phyloP scores from a whole-genome alignment of 1,140 invertebrate genomes.

The Drosophila lacteicornis region DNA sequence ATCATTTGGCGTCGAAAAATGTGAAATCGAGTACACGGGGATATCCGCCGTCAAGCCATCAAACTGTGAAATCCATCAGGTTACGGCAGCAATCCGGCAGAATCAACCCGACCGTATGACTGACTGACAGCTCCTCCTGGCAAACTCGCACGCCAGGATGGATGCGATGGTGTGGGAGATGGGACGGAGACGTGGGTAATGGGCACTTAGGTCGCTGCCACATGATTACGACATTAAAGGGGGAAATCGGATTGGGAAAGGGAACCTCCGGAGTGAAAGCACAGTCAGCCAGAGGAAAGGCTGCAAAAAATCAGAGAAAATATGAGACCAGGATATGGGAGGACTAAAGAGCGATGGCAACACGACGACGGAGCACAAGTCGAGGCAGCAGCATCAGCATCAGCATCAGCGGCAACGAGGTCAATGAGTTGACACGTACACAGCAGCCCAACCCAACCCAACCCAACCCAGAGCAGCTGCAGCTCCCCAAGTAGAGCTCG shows the following conservation, averaged over 20 bases:
- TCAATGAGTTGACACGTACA: slow-evolving; percentile 66
- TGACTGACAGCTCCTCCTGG: slow-evolving; percentile 28
- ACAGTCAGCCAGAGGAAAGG: slow-evolving; percentile 10
- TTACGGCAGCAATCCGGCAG: slow-evolving; percentile 21
- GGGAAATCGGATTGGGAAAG: slow-evolving; percentile 21
- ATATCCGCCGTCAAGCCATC: slow-evolving; percentile 34
- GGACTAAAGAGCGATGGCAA: slow-evolving; percentile 28
- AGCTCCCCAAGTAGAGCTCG: slow-evolving; percentile 22
- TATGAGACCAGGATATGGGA: slow-evolving; percentile 13
- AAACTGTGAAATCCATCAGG: slow-evolving; percentile 55
- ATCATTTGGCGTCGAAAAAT: slow-evolving; percentile 18
- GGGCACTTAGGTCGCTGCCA: slow-evolving; percentile 57
- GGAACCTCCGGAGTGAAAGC: slow-evolving; percentile 18
- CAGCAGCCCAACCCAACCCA: slow-evolving; percentile 2
- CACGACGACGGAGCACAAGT: slow-evolving; percentile 18
- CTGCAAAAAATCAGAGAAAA: slow-evolving; percentile 41
- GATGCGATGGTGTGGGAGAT: slow-evolving; percentile 1
- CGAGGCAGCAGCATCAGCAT: slow-evolving; percentile 7
- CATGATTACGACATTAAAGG: slow-evolving; percentile 61
- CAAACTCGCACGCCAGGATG: slow-evolving; percentile 27
- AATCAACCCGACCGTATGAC: slow-evolving; percentile 26
- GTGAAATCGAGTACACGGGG: slow-evolving; percentile 21
- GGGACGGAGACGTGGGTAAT: slow-evolving; percentile 39
- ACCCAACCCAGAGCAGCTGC: slow-evolving; percentile 31
- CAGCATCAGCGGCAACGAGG: slow-evolving; percentile 43